Evolutionary conservation across 2,797 vertebrate species (phyloP).

Genomic region (Acropternis orthonyx): DNA sequence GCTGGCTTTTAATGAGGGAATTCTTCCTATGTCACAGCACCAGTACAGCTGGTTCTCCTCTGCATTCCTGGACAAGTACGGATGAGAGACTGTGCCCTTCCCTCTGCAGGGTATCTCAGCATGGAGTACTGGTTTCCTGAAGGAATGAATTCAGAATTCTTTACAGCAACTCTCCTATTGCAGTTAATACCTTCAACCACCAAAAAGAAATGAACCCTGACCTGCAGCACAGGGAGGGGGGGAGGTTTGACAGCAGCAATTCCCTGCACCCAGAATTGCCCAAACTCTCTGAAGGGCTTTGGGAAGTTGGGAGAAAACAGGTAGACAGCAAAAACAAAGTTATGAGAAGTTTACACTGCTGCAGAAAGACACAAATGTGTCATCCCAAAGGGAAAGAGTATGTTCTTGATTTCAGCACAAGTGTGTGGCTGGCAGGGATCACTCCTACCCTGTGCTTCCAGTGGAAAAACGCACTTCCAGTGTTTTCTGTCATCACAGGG

Average conservation of each 20-base stretch:
- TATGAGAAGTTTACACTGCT: not conserved
- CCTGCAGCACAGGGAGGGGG: rapidly evolving
- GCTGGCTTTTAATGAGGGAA: not conserved
- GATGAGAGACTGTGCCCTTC: not conserved
- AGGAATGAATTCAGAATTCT: not conserved
- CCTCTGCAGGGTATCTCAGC: not conserved
- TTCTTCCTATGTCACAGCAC: not conserved
- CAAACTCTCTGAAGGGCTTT: not conserved
- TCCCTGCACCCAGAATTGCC: not conserved
- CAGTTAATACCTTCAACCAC: not conserved
- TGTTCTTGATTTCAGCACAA: not conserved
- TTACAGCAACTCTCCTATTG: not conserved
- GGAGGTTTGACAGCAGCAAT: not conserved
- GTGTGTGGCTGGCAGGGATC: not conserved
- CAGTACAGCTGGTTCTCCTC: not conserved
- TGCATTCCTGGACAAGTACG: not conserved
- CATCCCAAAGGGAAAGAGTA: not conserved
- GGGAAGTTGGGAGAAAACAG: not conserved
- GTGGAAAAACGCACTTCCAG: rapidly evolving
- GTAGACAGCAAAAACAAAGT: not conserved
- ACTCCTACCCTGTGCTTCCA: not conserved
- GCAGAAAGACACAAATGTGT: not conserved
- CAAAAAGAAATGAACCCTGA: not conserved
- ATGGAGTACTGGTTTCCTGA: not conserved
- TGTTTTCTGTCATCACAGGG: not conserved